Conservation (phyloP, 2,888 invertebrate species). For the Lymantria monacha region DNA sequence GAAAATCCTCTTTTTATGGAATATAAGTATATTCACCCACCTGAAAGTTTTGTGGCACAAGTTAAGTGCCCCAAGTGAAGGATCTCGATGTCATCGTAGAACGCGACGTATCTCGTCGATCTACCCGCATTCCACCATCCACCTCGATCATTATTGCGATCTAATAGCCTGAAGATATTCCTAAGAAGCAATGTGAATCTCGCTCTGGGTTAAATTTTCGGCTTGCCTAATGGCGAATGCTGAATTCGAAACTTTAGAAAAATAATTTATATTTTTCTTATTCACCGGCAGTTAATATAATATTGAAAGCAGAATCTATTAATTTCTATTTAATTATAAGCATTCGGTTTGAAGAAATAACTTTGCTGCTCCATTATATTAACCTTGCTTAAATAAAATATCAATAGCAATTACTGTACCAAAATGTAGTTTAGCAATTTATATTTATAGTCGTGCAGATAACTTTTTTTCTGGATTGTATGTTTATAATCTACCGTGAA, state of each 20-base stretch:
- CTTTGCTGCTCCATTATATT: too few relatives aligned
- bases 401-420: neutral
- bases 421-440: neutral
- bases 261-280: too few relatives aligned
- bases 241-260: too few relatives aligned
- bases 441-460: conserved; percentile 11
- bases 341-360: too few relatives aligned
- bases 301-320: too few relatives aligned
- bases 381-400: neutral
- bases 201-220: too few relatives aligned
- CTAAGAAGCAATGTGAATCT: conserved; percentile 24
- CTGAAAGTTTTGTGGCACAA: too few relatives aligned
- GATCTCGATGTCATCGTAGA: conserved; percentile 41
- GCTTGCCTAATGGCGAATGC: too few relatives aligned
- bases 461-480: conserved; percentile 27
- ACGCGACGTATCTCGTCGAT: conserved; percentile 58
- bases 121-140: conserved; percentile 56
- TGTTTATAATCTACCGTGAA: conserved; percentile 51
- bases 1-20: too few relatives aligned
- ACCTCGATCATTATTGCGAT: conserved; percentile 55
- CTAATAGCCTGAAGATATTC: conserved; percentile 43
- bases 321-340: too few relatives aligned
- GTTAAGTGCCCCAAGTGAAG: conserved; percentile 54
- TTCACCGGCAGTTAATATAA: too few relatives aligned
- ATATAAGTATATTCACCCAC: too few relatives aligned